Evolutionary conservation across 2,797 vertebrate species (phyloP).

Genomic region (Thalassophryne amazonica): DNA sequence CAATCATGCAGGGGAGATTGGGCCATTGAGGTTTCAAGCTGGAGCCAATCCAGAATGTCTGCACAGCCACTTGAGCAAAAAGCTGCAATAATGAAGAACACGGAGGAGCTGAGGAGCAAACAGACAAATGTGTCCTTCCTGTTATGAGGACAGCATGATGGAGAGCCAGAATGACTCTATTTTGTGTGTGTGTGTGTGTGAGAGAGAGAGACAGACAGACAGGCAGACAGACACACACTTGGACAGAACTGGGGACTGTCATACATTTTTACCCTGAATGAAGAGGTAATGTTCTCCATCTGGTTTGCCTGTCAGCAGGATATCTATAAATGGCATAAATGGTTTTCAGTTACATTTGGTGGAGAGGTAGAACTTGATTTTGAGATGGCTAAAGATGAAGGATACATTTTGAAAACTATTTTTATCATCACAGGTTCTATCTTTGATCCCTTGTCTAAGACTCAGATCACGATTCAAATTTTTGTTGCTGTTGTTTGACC

Average conservation of each 20-base stretch:
- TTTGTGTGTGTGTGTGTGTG: not conserved
- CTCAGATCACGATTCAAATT: too few species aligned
- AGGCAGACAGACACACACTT: too few species aligned
- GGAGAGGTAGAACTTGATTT: too few species aligned
- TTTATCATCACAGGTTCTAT: too few species aligned
- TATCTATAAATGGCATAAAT: too few species aligned
- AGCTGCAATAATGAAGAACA: constrained; percentile 52
- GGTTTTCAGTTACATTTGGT: too few species aligned
- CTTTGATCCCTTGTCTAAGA: too few species aligned
- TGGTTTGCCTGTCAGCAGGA: too few species aligned
- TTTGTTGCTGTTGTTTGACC: too few species aligned
- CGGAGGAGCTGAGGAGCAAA: constrained; percentile 28
- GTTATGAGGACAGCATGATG: constrained; percentile 19
- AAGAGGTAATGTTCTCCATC: too few species aligned
- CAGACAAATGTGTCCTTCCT: constrained; percentile 48
- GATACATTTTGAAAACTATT: too few species aligned
- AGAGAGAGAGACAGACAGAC: not conserved
- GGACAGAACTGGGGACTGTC: not conserved
- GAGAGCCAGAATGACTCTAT: not conserved
- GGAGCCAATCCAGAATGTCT: constrained; percentile 54
- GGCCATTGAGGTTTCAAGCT: constrained; percentile 59
- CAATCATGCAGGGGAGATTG: constrained; percentile 73
- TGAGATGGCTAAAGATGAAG: too few species aligned
- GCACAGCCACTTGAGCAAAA: constrained; percentile 50
- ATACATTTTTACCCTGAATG: not conserved